phyloP scores from a whole-genome alignment of 2,113 vertebrate genomes.

The Dromiciops gliroides region DNA sequence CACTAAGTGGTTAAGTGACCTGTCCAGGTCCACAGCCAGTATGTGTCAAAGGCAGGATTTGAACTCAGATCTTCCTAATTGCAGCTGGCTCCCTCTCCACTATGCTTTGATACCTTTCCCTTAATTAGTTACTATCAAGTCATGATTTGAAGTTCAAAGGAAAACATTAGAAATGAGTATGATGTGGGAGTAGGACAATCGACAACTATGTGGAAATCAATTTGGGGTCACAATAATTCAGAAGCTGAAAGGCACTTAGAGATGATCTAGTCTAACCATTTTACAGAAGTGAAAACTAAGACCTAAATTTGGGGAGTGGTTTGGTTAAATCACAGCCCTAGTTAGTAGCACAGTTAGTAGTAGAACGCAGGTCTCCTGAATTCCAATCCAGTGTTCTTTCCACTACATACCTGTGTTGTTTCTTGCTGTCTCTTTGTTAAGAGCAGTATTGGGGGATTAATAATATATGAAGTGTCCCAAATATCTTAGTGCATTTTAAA shows the following conservation, averaged over 20 bases:
- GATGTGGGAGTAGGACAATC: neutral
- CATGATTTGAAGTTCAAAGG: neutral
- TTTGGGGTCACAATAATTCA: neutral
- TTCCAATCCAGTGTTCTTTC: neutral
- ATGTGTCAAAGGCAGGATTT: neutral
- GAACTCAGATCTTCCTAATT: neutral
- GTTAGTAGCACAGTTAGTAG: neutral
- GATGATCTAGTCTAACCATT: neutral
- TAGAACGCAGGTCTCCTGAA: neutral
- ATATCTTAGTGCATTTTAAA: neutral
- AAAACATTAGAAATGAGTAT: neutral
- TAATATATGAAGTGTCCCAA: neutral
- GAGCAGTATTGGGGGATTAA: neutral
- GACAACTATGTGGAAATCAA: neutral
- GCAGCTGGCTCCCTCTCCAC: neutral
- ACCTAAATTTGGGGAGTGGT: neutral
- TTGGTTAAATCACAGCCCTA: neutral
- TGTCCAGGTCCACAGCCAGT: neutral
- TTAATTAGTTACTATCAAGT: neutral
- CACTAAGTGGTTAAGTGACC: neutral
- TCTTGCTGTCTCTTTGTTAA: neutral
- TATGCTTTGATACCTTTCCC: neutral
- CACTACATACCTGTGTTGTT: neutral
- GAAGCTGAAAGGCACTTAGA: neutral
- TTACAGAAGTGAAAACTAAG: neutral